Conservation (phyloP, 2,797 vertebrate species). For the Pseudochromis fuscus region DNA sequence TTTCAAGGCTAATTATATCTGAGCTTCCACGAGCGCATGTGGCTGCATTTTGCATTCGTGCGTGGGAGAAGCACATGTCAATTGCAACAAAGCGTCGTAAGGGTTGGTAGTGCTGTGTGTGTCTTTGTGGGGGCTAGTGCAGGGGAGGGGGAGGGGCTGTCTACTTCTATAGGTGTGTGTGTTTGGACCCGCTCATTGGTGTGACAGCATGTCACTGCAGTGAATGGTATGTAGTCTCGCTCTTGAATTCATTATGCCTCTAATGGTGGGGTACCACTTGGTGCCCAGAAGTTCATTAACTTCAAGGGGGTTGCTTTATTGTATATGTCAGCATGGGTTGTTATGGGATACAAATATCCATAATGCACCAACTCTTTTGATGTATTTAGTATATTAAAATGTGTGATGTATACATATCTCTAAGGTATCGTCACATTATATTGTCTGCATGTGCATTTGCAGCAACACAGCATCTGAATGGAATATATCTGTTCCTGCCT, state of each 20-base stretch:
- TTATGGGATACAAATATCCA: constrained; percentile 40
- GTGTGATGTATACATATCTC: constrained; percentile 6
- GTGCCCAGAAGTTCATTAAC: constrained; percentile 70
- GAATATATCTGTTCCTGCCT: constrained; percentile 7
- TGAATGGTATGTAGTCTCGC: constrained; percentile 67
- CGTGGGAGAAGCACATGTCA: constrained; percentile 70
- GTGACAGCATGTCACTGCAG: constrained; percentile 78
- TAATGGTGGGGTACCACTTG: constrained; percentile 70
- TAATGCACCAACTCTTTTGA: constrained; percentile 12
- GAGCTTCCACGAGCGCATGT: constrained; percentile 39
- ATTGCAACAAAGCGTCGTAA: constrained; percentile 74
- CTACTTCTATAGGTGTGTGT: constrained; percentile 75
- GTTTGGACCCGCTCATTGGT: constrained; percentile 76
- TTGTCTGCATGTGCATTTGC: constrained; percentile 6
- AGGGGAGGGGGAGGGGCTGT: constrained; percentile 80
- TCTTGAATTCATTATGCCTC: constrained; percentile 74
- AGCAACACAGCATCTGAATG: constrained; percentile 18
- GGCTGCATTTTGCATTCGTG: constrained; percentile 44
- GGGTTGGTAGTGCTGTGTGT: constrained; percentile 56
- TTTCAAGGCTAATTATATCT: constrained; percentile 45
- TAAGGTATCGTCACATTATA: constrained; percentile 4
- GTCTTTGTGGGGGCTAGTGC: constrained; percentile 65
- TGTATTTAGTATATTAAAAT: constrained; percentile 15
- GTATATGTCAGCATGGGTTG: constrained; percentile 42
- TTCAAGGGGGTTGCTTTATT: constrained; percentile 56